Evolutionary conservation across 1,140 invertebrate species (phyloP).

Genomic region (Antheraea mylitta): DNA sequence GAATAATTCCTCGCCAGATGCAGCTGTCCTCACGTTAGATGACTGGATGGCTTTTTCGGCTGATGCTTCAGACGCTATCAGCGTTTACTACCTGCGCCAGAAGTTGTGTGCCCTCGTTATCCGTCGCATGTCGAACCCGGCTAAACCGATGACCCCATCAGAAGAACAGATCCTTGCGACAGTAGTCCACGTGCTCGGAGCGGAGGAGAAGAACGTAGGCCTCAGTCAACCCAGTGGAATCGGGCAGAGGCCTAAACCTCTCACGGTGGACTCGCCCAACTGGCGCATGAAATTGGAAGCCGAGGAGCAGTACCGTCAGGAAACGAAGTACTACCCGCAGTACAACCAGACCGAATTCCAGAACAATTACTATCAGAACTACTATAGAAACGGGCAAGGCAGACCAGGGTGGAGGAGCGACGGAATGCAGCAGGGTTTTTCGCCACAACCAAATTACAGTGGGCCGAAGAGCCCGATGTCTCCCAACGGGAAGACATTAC

Average conservation of each 20-base stretch:
- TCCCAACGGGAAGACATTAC: conserved; percentile 52
- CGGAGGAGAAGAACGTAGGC: conserved; percentile 86
- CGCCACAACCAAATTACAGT: conserved; percentile 36
- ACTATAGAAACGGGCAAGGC: conserved; percentile 45
- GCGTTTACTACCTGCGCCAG: conserved; percentile 86
- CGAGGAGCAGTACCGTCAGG: conserved; percentile 46
- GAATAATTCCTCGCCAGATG: conserved; percentile 50
- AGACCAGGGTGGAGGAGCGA: conserved; percentile 42
- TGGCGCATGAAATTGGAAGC: conserved; percentile 49
- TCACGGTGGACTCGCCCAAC: conserved; percentile 76
- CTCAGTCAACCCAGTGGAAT: conserved; percentile 87
- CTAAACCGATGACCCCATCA: conserved; percentile 81
- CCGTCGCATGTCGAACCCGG: conserved; percentile 85
- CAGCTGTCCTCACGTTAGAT: conserved; percentile 80
- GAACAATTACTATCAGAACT: conserved; percentile 46
- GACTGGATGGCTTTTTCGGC: conserved; percentile 90
- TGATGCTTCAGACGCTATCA: conserved; percentile 83
- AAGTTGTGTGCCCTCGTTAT: conserved; percentile 89
- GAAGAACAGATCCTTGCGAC: conserved; percentile 87
- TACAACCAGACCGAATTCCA: conserved; percentile 40
- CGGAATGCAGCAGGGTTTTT: conserved; percentile 44
- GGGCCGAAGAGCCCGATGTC: conserved; percentile 59
- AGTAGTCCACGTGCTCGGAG: conserved; percentile 84
- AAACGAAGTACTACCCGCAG: conserved; percentile 41
- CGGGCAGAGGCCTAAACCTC: conserved; percentile 86